Percentiles rank a stretch among this genome's conserved stretches.
phyloP scores from a whole-genome alignment of 2,888 invertebrate genomes.

The Vanessa cardui region DNA sequence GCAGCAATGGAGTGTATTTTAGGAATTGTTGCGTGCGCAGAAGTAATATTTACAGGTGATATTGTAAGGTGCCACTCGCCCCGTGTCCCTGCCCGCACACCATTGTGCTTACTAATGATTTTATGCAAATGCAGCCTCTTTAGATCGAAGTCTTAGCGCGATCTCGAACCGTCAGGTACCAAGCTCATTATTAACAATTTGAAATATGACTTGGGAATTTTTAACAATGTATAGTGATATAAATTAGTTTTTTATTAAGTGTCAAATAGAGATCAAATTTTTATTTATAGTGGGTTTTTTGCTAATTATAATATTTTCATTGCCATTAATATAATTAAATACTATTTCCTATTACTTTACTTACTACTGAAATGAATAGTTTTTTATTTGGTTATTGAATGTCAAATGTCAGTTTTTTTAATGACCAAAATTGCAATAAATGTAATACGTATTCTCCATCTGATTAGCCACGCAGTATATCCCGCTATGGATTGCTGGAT shows the following conservation, averaged over 20 bases:
- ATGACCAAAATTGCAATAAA: too few relatives aligned
- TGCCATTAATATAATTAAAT: background rate
- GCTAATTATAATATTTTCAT: slow-evolving; percentile 25
- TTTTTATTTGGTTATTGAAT: background rate
- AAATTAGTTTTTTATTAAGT: slow-evolving; percentile 67
- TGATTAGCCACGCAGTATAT: too few relatives aligned
- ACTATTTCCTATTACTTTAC: too few relatives aligned
- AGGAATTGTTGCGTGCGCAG: slow-evolving; percentile 40
- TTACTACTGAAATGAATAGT: too few relatives aligned
- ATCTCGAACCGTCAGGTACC: slow-evolving; percentile 81
- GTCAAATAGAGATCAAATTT: slow-evolving; percentile 42
- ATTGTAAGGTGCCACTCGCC: slow-evolving; percentile 74
- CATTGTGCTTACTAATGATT: slow-evolving; percentile 84
- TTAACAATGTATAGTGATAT: slow-evolving; percentile 65
- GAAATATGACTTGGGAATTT: slow-evolving; percentile 79
- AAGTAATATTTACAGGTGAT: slow-evolving; percentile 62
- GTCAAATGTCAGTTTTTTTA: too few relatives aligned
- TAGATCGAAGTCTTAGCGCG: slow-evolving; percentile 83
- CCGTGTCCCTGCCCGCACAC: slow-evolving; percentile 79
- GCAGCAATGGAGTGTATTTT: slow-evolving; percentile 49
- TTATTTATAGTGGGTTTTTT: slow-evolving; percentile 18
- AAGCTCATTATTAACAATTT: slow-evolving; percentile 81
- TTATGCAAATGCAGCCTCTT: slow-evolving; percentile 83
- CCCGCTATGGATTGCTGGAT: too few relatives aligned
- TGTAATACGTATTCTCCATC: too few relatives aligned